Percentiles rank a stretch among this genome's conserved stretches.
These are phyloP conservation scores for Tadarida brasiliensis DNA, from an alignment of 2,797 vertebrate species.

Conservation along the genomic window DNA sequence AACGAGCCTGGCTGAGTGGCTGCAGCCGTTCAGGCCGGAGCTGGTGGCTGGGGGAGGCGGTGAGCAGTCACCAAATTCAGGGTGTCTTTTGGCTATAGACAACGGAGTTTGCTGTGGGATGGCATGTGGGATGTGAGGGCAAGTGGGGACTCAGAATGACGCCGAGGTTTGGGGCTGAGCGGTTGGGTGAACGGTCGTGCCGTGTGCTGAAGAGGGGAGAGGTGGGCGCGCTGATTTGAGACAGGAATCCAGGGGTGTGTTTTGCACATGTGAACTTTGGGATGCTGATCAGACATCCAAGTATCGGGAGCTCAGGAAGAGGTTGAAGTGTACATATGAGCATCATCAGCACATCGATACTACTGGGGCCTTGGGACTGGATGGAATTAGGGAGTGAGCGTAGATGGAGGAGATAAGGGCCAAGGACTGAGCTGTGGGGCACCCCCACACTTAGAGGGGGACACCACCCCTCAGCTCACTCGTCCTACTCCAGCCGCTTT, in stretches of 20 bases:
- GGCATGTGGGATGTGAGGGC: not conserved
- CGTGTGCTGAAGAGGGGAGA: not conserved
- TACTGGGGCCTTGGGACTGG: not conserved
- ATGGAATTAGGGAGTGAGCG: not conserved
- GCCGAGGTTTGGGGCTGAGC: not conserved
- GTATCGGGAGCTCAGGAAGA: not conserved
- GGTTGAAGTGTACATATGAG: not conserved
- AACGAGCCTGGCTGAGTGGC: not conserved
- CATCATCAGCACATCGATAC: not conserved
- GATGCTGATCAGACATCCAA: not conserved
- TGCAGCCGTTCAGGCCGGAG: not conserved
- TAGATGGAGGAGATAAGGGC: not conserved
- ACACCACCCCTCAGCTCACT: not conserved
- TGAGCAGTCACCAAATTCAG: not conserved
- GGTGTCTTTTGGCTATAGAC: not conserved
- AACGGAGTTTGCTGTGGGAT: not conserved
- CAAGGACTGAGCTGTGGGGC: not conserved
- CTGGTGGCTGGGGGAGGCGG: not conserved
- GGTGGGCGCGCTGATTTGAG: not conserved
- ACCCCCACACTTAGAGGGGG: not conserved
- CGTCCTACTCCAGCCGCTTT: not conserved
- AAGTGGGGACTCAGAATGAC: not conserved
- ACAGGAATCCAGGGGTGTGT: not conserved
- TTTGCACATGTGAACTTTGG: not conserved
- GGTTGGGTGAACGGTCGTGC: not conserved